These are phyloP conservation scores for Drosophila saltans DNA, from an alignment of 1,140 invertebrate species.

Conservation along the genomic window DNA sequence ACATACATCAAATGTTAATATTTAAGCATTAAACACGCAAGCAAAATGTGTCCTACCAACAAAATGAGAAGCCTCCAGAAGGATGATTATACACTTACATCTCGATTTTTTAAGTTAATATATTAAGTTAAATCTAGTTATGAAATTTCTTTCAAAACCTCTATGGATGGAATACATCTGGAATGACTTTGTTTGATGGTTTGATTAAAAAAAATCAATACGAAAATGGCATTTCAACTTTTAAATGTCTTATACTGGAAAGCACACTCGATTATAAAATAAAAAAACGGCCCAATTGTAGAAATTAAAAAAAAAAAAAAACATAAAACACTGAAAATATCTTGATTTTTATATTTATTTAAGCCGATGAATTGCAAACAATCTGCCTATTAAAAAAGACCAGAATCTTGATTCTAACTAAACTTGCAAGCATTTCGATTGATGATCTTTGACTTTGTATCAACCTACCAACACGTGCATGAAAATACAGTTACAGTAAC, in stretches of 20 bases:
- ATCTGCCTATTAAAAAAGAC: neutral
- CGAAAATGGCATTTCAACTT: neutral
- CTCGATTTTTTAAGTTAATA: constrained; percentile 10
- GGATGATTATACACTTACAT: constrained; percentile 4
- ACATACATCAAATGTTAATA: constrained; percentile 12
- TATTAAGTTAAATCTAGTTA: constrained; percentile 2
- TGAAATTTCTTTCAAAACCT: neutral
- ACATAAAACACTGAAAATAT: neutral
- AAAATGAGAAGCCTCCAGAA: constrained; percentile 4
- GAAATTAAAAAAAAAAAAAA: neutral
- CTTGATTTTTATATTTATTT: neutral
- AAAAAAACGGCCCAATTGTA: neutral
- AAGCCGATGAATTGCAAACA: constrained; percentile 1
- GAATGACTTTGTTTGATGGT: neutral
- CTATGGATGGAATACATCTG: neutral
- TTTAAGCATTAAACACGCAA: constrained; percentile 1
- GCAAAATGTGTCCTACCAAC: constrained; percentile 8
- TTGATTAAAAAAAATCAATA: neutral
- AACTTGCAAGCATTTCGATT: constrained; percentile 6
- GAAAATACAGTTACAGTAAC: constrained; percentile 5
- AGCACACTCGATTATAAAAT: neutral
- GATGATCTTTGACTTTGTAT: constrained; percentile 6
- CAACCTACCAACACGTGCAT: constrained; percentile 9
- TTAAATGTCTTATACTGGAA: neutral
- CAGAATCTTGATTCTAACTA: neutral